Conservation (phyloP, 2,797 vertebrate species). For the Eutrigla gurnardus region DNA sequence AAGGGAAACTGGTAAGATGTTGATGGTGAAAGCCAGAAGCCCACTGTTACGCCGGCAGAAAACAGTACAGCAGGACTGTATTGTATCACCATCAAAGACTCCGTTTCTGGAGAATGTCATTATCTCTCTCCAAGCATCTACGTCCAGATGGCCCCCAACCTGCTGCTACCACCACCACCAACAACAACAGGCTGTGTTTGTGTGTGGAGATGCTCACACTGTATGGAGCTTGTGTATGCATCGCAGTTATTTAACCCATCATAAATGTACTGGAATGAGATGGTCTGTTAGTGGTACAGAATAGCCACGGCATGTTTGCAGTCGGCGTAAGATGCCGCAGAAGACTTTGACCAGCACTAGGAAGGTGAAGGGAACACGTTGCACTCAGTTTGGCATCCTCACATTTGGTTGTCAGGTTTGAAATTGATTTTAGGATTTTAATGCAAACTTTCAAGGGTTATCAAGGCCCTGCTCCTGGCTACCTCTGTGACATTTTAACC, state of each 20-base stretch:
- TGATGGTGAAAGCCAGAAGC: conserved; percentile 27
- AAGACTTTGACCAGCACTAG: conserved; percentile 15
- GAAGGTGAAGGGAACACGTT: conserved; percentile 19
- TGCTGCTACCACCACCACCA: conserved; percentile 39
- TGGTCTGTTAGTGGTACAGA: not conserved
- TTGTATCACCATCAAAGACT: conserved; percentile 50
- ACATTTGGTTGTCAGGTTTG: conserved; percentile 28
- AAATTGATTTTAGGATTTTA: conserved; percentile 44
- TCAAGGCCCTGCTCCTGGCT: conserved; percentile 37
- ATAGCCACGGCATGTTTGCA: conserved; percentile 23
- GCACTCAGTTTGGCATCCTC: conserved; percentile 26
- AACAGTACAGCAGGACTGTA: conserved; percentile 41
- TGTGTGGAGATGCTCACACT: conserved; percentile 14
- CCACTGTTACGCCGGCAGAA: conserved; percentile 12
- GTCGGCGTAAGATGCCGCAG: conserved; percentile 2
- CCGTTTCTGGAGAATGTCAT: conserved; percentile 41
- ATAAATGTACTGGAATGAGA: not conserved
- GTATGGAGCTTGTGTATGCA: conserved; percentile 2
- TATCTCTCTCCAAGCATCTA: conserved; percentile 52
- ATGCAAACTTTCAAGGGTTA: conserved; percentile 43
- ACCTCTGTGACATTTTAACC: conserved; percentile 53
- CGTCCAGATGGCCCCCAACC: conserved; percentile 62
- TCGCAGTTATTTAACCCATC: conserved; percentile 16
- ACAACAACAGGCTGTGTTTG: conserved; percentile 20
- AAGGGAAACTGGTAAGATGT: conserved; percentile 19